phyloP scores from a whole-genome alignment of 2,797 vertebrate species.

The Danionella dracula region DNA sequence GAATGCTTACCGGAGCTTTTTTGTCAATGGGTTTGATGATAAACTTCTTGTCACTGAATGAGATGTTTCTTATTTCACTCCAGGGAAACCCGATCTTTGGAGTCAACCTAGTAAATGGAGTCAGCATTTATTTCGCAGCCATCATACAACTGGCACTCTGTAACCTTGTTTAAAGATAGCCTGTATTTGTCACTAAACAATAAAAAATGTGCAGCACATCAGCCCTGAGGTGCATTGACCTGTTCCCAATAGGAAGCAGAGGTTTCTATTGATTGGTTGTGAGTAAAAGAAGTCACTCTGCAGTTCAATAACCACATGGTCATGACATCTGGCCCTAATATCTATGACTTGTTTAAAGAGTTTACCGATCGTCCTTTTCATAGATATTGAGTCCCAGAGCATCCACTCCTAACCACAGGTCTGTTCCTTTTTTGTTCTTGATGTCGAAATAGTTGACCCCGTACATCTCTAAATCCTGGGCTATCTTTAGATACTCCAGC shows the following conservation, averaged over 20 bases:
- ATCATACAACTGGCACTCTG: too few species aligned
- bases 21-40: slow-evolving; percentile 96
- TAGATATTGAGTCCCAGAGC: slow-evolving; percentile 95
- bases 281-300: too few species aligned
- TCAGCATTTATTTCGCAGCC: too few species aligned
- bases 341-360: background rate
- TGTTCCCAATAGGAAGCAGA: slow-evolving; percentile 39
- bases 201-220: background rate
- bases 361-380: slow-evolving; percentile 86
- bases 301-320: slow-evolving; percentile 44
- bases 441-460: slow-evolving; percentile 97
- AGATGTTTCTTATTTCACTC: slow-evolving; percentile 97
- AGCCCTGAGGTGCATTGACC: slow-evolving; percentile 33
- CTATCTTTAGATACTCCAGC: slow-evolving; percentile 93
- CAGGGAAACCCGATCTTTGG: slow-evolving; percentile 98
- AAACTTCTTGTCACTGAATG: slow-evolving; percentile 95
- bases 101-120: slow-evolving; percentile 76
- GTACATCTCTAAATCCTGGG: slow-evolving; percentile 97
- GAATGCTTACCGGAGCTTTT: slow-evolving; percentile 85
- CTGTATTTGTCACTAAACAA: background rate
- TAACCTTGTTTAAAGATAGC: too few species aligned
- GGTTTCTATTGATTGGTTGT: slow-evolving; percentile 22
- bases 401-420: slow-evolving; percentile 92
- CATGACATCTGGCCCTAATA: slow-evolving; percentile 29
- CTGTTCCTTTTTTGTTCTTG: slow-evolving; percentile 95